Base-by-base conservation (phyloP, 2,888 invertebrate species). In the Dasypolia templi region DNA sequence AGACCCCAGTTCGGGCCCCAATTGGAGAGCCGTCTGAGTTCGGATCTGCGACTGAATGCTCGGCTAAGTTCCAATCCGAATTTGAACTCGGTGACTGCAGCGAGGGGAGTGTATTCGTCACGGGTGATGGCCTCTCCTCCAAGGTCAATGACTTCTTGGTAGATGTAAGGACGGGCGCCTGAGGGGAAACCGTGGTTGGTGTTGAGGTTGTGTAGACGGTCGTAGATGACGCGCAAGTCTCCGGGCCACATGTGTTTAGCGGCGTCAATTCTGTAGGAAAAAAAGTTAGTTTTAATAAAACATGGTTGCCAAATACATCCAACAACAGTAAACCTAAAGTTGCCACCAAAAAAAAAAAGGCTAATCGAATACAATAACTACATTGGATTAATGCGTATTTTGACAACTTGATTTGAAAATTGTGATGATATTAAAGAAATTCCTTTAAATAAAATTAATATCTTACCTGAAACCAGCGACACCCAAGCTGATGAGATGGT, bases 161-260 rank as follows among this genome's bases (percentile, higher is more conserved):
- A 97, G 87, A 98, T 97, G 90, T 97, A 98, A 0, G 98, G 97
- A 17, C 97, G 96, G 0, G 97, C 93, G 17, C 97, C 97, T 0
- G 94, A 87, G 0, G 97, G 93, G 90, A 98, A 98, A 0, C 97
- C 97, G 74, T 97, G 97, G 0, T 91, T 90, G 0, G 96, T 97
- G 88, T 97, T 97, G n/a, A 98, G 93, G 90, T 97, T 94, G 0
- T 96, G 94, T 17, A 97, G 91, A 61, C 97, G 95, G 42, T 94
- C 94, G 89, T 97, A 97, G 83, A 99, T 98, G n/a, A 94, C 88
- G 69, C 96, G 87, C 32, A 99, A 94, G 90, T 99, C 98, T 0
- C 91, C 90, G 0, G 99, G 98, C 96, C 97, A 97, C 97, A 98
- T 98, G 91, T 98, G 98, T 87, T 98, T 98, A 0, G 98, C 98